Conservation (phyloP, 2,888 invertebrate species). For the Anaspis maculata region DNA sequence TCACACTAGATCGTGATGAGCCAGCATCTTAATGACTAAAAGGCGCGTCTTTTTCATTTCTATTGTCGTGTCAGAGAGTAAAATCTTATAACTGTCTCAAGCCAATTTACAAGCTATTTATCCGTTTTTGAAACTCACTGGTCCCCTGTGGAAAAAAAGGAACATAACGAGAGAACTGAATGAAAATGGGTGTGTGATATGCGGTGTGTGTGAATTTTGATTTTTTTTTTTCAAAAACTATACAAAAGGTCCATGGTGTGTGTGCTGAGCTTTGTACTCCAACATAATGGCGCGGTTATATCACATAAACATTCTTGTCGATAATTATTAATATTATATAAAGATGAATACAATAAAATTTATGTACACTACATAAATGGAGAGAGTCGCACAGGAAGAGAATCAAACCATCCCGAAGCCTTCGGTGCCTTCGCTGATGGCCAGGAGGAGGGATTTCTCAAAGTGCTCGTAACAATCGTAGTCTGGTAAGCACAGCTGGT, state of each 20-base stretch:
- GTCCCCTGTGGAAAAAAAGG: no score
- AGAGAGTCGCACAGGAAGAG: neutral
- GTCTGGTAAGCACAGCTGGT: slow-evolving; percentile 91
- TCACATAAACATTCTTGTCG: neutral
- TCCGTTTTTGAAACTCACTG: no score
- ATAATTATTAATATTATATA: neutral
- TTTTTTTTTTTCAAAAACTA: no score
- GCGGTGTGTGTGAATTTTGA: no score
- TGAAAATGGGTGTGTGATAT: no score
- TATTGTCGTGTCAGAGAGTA: slow-evolving; percentile 14
- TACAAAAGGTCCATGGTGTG: no score
- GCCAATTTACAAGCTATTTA: no score
- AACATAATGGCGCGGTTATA: neutral
- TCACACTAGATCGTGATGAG: neutral
- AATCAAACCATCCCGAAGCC: slow-evolving; percentile 72
- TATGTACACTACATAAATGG: no score
- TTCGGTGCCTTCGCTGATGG: slow-evolving; percentile 92
- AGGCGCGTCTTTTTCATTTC: slow-evolving; percentile 9
- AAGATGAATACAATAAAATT: no score
- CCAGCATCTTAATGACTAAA: slow-evolving; percentile 8
- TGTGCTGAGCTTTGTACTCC: neutral
- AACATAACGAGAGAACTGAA: no score
- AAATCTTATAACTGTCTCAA: no score
- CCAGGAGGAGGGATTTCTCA: slow-evolving; percentile 79
- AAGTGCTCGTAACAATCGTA: slow-evolving; percentile 92